Evolutionary conservation across 2,888 invertebrate species (phyloP).

Genomic region (Chymomyza fuscimana): DNA sequence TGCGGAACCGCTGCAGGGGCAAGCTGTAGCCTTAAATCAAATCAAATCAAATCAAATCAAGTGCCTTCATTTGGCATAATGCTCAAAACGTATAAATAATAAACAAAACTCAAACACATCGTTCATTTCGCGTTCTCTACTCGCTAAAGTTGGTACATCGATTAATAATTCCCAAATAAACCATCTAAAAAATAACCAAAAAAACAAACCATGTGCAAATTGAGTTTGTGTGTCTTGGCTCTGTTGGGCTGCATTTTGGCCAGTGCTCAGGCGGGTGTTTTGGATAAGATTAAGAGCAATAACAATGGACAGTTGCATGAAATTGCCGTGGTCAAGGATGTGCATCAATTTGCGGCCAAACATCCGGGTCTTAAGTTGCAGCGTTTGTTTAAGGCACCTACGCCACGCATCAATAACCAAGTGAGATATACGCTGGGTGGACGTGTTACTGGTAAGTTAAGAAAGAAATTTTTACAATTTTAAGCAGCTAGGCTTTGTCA

Average conservation of each 20-base stretch:
- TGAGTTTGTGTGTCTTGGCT: constrained; percentile 51
- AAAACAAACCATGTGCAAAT: constrained; percentile 46
- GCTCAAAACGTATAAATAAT: constrained; percentile 53
- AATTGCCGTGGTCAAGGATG: constrained; percentile 66
- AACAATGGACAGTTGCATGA: constrained; percentile 35
- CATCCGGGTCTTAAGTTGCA: constrained; percentile 67
- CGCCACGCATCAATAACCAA: constrained; percentile 32
- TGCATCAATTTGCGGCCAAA: constrained; percentile 60
- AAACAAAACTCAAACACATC: constrained; percentile 27
- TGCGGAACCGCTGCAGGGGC: constrained; percentile 18
- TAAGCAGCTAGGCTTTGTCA: too few relatives aligned
- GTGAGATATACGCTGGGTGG: constrained; percentile 75
- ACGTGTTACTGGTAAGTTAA: constrained; percentile 65
- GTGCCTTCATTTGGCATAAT: constrained; percentile 32
- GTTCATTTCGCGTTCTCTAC: constrained; percentile 48
- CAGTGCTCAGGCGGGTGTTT: constrained; percentile 36
- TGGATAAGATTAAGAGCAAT: constrained; percentile 16
- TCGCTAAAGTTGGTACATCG: constrained; percentile 37
- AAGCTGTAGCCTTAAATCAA: constrained; percentile 22
- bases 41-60: constrained; percentile 46
- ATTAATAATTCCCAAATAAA: not conserved
- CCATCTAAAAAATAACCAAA: not conserved
- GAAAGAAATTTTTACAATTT: not conserved
- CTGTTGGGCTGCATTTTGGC: constrained; percentile 48
- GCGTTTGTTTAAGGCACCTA: constrained; percentile 56